A percentile compares a stretch with the other conserved stretches of the same genome.
phyloP scores from a whole-genome alignment of 2,797 vertebrate genomes.

The Vipera latastei region DNA sequence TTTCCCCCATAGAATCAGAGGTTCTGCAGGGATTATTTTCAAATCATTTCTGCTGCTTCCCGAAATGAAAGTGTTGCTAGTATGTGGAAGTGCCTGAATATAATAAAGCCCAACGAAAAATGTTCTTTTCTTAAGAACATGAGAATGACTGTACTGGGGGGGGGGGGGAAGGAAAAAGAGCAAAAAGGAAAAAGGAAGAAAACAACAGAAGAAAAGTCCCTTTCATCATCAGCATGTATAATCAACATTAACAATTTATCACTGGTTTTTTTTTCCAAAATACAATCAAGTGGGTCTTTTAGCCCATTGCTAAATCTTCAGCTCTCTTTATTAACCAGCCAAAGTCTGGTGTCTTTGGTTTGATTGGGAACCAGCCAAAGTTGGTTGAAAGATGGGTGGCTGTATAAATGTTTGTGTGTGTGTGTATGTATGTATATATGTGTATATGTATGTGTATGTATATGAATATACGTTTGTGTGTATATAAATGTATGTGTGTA shows the following conservation, averaged over 20 bases:
- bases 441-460: no score
- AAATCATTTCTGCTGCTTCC: not conserved
- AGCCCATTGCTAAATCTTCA: no score
- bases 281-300: no score
- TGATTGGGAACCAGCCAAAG: no score
- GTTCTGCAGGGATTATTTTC: not conserved
- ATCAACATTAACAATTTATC: not conserved
- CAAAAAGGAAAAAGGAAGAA: not conserved
- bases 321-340: no score
- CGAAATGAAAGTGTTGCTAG: not conserved
- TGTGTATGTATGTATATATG: no score
- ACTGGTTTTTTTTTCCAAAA: not conserved
- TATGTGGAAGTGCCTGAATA: not conserved
- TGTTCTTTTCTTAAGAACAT: not conserved
- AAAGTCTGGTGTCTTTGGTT: no score
- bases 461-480: no score
- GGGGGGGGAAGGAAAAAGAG: not conserved
- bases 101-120: not conserved
- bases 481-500: no score
- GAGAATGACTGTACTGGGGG: not conserved
- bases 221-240: not conserved
- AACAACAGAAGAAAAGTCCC: not conserved
- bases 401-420: no score
- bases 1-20: not conserved
- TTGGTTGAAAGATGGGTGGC: no score